Evolutionary conservation across 2,797 vertebrate genomes (phyloP), one percentile per base, ranked within the genome.

Genomic region (Esox lucius): DNA sequence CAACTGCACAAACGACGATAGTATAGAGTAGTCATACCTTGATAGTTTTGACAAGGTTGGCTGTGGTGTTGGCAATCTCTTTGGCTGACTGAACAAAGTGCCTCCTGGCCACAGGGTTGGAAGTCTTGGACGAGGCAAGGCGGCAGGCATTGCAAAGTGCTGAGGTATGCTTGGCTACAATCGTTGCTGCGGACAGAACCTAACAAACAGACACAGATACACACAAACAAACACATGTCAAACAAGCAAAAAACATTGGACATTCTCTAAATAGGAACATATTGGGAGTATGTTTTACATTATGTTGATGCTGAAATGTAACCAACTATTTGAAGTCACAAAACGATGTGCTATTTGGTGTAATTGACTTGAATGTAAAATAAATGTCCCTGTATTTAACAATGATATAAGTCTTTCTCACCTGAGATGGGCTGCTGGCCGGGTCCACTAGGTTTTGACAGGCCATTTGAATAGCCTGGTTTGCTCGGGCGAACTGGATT

Each of bases 51-150:
- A 99, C 98, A 65, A 99, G 94, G 92, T 98, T 99, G 86, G 98
- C 98, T 0, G 98, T 99, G 87, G 97, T 99, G 92, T 99, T 99
- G 81, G 98, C 98, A 66, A 99, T 98, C 87, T 99, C 98, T 91
- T 99, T 99, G 86, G 98, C 98, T 5, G 98, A 99, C 86, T 99
- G 98, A 72, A 99, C 98, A 17, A 99, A 99, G 87, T 99, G 98
- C 86, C 98, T 95, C 90, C 97, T 95, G 65, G 98, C 97, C 39
- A 99, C 96, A 0, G 98, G 98, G 86, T 98, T 99, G 83, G 96
- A 95, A 0, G 98, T 99, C 90, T 98, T 99, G 35, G 97, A 99
- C 0, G 98, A 99, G 1, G 98, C 98, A 1, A 99, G 94, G 49
- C 98, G 98, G 78, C 98, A 99, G 53, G 98, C 97, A 0, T 99